phyloP scores from a whole-genome alignment of 2,797 vertebrate genomes.

The Avahi laniger region DNA sequence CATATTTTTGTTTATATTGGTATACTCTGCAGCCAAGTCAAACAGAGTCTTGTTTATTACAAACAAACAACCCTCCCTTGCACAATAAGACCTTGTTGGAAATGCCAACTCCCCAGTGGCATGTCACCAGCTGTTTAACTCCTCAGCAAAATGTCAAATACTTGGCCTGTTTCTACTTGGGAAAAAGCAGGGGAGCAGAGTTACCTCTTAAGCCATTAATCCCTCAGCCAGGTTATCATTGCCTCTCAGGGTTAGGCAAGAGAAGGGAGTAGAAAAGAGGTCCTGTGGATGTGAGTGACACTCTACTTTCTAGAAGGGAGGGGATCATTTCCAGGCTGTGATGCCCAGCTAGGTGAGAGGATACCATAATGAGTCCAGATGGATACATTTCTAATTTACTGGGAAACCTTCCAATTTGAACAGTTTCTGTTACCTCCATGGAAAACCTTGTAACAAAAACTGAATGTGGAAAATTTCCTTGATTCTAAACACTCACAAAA shows the following conservation, averaged over 20 bases:
- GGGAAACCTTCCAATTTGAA: not conserved
- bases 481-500: not conserved
- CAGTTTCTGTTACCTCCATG: not conserved
- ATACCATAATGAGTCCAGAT: not conserved
- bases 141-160: not conserved
- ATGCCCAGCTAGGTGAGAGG: not conserved
- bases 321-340: not conserved
- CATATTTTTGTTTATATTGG: not conserved
- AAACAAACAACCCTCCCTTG: not conserved
- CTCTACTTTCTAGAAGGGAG: not conserved
- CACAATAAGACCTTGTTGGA: not conserved
- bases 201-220: not conserved
- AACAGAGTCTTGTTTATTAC: not conserved
- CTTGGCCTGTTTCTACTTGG: not conserved
- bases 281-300: not conserved
- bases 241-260: not conserved
- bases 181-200: not conserved
- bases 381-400: not conserved
- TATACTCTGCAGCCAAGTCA: not conserved
- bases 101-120: not conserved
- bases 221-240: not conserved
- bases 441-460: conserved; percentile 13
- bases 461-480: not conserved
- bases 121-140: not conserved
- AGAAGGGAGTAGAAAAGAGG: not conserved